Base-by-base conservation (phyloP, 2,797 vertebrate species). In the Clarias laeviceps region DNA sequence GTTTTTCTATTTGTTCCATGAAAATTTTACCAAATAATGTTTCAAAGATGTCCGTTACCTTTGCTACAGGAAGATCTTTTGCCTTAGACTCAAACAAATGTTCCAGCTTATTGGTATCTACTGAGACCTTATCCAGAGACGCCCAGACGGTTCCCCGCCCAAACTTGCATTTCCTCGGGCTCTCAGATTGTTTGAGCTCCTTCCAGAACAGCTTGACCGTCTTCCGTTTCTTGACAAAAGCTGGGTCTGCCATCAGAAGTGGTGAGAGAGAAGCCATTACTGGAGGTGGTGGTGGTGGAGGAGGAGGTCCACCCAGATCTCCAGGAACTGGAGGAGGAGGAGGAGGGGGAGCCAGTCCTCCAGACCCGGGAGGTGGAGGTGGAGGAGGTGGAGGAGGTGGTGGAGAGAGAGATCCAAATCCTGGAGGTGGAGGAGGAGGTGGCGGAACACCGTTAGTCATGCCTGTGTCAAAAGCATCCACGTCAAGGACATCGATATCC, bases 201-300 rank as follows among this genome's bases (percentile, higher is more conserved):
- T 95, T 96, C 98, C 98, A 99, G 92, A 99, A 99, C 88, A 99
- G 93, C 92, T 98, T 98, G 87, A 99, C 96, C 0, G 97, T 99
- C 92, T 97, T 99, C 88, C 95, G 96, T 92, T 99, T 99, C 89
- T 94, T 96, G 86, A 91, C 82, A 14, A 89, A 86, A 0, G 82
- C 87, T 0, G 82, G 59, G 6, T 89, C 74, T 2, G 70, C 2
- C 0, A 72, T 80, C 3, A 73, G 87, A 3, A 80, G n/a, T 0
- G 87, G 77, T 62, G 90, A 3, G 79, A 93, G 89, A 1, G 20
- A 65, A 50, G 89, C 87, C 56, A 88, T 88, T 73, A 87, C 87
- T 5, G 82, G 89, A 8, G 87, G 77, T 62, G 81, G 45, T 50
- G 45, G 85, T 1, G 89, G 90, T 1, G 89, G 88, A 20, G 79